Evolutionary conservation across 2,888 invertebrate genomes (phyloP).

Genomic region (Drosophila prolongata): DNA sequence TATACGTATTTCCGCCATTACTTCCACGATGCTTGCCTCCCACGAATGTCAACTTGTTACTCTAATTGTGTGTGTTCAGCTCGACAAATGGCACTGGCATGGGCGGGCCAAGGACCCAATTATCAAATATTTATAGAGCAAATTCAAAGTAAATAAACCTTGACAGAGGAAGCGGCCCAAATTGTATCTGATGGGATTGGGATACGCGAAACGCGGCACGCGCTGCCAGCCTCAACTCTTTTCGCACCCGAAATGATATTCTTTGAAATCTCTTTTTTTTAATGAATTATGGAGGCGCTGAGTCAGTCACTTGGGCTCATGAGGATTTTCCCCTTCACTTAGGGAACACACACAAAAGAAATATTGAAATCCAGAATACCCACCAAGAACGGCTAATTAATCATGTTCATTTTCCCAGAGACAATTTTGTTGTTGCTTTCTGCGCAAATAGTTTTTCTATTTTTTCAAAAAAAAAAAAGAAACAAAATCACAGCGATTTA

Average conservation of each 20-base stretch:
- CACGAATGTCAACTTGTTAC: slow-evolving; percentile 42
- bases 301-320: slow-evolving; percentile 59
- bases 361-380: slow-evolving; percentile 24
- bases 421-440: slow-evolving; percentile 32
- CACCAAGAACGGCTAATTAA: slow-evolving; percentile 61
- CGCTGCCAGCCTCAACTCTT: slow-evolving; percentile 31
- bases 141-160: slow-evolving; percentile 58
- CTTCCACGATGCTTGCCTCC: background rate
- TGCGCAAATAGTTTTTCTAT: slow-evolving; percentile 46
- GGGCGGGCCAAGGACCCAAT: slow-evolving; percentile 61
- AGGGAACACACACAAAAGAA: slow-evolving; percentile 8
- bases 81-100: slow-evolving; percentile 14
- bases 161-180: slow-evolving; percentile 28
- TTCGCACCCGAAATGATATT: background rate
- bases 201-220: slow-evolving; percentile 43
- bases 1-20: slow-evolving; percentile 50
- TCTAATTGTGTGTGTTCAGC: slow-evolving; percentile 41
- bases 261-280: slow-evolving; percentile 12
- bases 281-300: slow-evolving; percentile 69
- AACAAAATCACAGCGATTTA: slow-evolving; percentile 59
- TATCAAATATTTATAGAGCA: slow-evolving; percentile 70
- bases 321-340: slow-evolving; percentile 65
- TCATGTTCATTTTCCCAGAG: slow-evolving; percentile 48
- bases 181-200: slow-evolving; percentile 22
- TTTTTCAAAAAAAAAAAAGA: slow-evolving; percentile 17